phyloP scores from a whole-genome alignment of 2,888 invertebrate species.

The Drosophila merina region DNA sequence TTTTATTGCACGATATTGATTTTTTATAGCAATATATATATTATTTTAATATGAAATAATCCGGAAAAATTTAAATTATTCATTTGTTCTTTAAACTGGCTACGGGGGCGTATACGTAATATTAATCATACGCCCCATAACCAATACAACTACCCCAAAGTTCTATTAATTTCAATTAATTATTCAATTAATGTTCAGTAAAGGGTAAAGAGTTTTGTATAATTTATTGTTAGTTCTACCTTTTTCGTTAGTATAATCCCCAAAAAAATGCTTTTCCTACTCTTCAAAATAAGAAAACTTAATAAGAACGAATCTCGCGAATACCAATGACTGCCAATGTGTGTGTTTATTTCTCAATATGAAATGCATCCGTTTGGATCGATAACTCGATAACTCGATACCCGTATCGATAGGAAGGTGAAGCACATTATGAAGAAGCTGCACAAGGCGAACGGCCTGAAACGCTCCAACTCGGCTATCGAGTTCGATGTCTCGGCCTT shows the following conservation, averaged over 20 bases:
- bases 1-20: too few species aligned
- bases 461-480: conserved; percentile 88
- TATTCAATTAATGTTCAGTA: too few species aligned
- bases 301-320: not conserved
- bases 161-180: too few species aligned
- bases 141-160: not conserved
- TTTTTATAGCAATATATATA: too few species aligned
- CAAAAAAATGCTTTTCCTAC: conserved; percentile 8
- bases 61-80: too few species aligned
- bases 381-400: conserved; percentile 17
- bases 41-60: too few species aligned
- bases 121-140: not conserved
- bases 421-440: conserved; percentile 85
- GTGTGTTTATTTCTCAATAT: conserved; percentile 17
- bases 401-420: conserved; percentile 79
- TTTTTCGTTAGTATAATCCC: too few species aligned
- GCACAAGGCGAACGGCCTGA: conserved; percentile 84
- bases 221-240: not conserved
- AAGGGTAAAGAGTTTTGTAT: too few species aligned
- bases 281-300: not conserved
- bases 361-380: conserved; percentile 13
- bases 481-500: conserved; percentile 88
- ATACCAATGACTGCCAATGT: conserved; percentile 14
- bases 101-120: not conserved
- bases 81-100: not conserved